phyloP scores from a whole-genome alignment of 2,113 vertebrate genomes.

The Anolis carolinensis region DNA sequence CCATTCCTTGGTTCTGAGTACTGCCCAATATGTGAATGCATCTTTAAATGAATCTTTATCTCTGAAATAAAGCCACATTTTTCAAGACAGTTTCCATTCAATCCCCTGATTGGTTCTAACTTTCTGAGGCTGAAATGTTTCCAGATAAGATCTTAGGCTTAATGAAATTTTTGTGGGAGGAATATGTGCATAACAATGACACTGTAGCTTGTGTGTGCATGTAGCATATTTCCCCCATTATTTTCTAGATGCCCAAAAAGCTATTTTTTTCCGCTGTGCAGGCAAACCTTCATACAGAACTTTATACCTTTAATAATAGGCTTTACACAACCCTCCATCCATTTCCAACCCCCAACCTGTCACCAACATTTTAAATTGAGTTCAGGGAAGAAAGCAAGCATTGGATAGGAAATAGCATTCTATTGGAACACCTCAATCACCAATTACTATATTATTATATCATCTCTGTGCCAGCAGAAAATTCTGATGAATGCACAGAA shows the following conservation, averaged over 20 bases:
- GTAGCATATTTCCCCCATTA: neutral
- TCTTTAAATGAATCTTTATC: constrained; percentile 22
- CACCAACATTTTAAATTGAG: neutral
- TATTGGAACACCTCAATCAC: neutral
- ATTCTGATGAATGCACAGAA: neutral
- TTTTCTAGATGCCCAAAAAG: neutral
- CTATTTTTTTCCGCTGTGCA: neutral
- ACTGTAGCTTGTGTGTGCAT: neutral
- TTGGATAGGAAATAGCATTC: neutral
- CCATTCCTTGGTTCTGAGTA: neutral
- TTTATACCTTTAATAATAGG: neutral
- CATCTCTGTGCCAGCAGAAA: neutral
- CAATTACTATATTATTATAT: neutral
- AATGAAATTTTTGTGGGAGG: constrained; percentile 16
- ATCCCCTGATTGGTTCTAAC: neutral
- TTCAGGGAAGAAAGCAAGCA: neutral
- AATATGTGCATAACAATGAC: neutral
- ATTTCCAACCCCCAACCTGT: neutral
- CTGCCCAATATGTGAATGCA: neutral
- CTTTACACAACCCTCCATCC: neutral
- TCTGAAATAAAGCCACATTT: neutral
- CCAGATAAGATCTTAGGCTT: constrained; percentile 22
- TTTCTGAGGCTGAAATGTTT: constrained; percentile 19
- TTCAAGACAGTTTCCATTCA: neutral
- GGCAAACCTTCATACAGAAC: neutral